Percentiles rank a stretch among this genome's conserved stretches.
These are phyloP conservation scores for Odontocerum albicorne DNA, from an alignment of 2,888 invertebrate genomes.

Conservation along the genomic window DNA sequence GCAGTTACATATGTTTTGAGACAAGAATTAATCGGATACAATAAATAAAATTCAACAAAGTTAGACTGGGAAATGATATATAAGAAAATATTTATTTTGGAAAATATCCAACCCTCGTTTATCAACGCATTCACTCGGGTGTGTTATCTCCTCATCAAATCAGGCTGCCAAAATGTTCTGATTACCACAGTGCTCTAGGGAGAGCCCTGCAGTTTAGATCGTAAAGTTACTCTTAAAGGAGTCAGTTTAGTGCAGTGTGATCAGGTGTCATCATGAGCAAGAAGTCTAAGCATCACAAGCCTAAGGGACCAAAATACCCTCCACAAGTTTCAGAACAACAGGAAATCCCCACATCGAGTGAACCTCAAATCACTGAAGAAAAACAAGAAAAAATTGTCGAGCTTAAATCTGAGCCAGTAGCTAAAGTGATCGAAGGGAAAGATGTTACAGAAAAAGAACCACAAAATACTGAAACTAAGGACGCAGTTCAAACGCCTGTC, in stretches of 20 bases:
- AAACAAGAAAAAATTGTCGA: slow-evolving; percentile 39
- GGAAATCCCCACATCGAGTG: slow-evolving; percentile 6
- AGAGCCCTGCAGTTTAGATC: slow-evolving; percentile 11
- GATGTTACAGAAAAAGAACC: neutral
- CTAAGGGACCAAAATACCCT: slow-evolving; percentile 33
- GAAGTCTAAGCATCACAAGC: slow-evolving; percentile 34
- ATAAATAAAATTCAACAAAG: neutral
- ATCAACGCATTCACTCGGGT: slow-evolving; percentile 21
- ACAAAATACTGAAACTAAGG: slow-evolving; percentile 6
- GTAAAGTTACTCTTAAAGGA: no score
- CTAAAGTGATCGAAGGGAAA: slow-evolving; percentile 30
- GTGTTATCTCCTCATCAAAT: slow-evolving; percentile 24
- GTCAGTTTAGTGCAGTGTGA: neutral
- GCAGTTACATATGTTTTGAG: no score
- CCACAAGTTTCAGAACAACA: no score
- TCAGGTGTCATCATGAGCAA: slow-evolving; percentile 36
- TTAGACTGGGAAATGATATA: neutral
- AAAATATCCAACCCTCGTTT: slow-evolving; percentile 26
- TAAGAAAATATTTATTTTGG: slow-evolving; percentile 19
- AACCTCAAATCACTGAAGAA: slow-evolving; percentile 12
- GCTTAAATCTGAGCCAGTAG: slow-evolving; percentile 30
- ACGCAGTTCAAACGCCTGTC: slow-evolving; percentile 41
- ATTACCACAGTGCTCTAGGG: slow-evolving; percentile 20
- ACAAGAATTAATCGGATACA: no score
- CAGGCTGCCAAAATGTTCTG: slow-evolving; percentile 15